Conservation (phyloP, 2,888 invertebrate genomes). For the Ligdia adustata region DNA sequence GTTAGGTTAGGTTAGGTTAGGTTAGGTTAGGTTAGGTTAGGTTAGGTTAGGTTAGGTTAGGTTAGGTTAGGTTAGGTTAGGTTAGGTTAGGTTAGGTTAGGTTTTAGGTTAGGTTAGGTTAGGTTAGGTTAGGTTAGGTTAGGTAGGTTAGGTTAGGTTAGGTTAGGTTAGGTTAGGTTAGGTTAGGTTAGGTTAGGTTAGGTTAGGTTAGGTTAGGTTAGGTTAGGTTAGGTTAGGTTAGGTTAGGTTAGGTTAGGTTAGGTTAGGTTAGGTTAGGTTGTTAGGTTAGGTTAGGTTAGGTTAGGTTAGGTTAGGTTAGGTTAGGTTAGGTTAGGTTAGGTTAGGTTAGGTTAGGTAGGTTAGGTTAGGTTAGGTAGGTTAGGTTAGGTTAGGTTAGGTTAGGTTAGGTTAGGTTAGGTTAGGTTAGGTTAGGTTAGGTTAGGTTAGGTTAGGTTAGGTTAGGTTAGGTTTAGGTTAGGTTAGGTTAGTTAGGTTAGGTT, state of each 20-base stretch:
- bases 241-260: constrained; percentile 22
- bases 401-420: constrained; percentile 35
- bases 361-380: constrained; percentile 29
- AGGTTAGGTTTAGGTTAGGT: constrained; percentile 35
- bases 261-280: constrained; percentile 30
- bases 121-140: constrained; percentile 26
- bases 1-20: constrained; percentile 27
- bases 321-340: constrained; percentile 27
- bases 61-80: constrained; percentile 22
- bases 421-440: constrained; percentile 35
- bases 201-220: constrained; percentile 10
- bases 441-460: constrained; percentile 36
- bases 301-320: constrained; percentile 37
- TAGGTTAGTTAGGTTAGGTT: constrained; percentile 31
- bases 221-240: constrained; percentile 16
- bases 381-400: constrained; percentile 30
- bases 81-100: constrained; percentile 26
- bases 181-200: constrained; percentile 24
- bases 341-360: constrained; percentile 24
- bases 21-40: constrained; percentile 27
- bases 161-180: constrained; percentile 26
- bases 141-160: constrained; percentile 25
- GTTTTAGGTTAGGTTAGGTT: constrained; percentile 26
- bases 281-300: constrained; percentile 37
- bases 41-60: constrained; percentile 26